Conservation (phyloP, 1,140 invertebrate genomes). For the Chlorops oryzae region DNA sequence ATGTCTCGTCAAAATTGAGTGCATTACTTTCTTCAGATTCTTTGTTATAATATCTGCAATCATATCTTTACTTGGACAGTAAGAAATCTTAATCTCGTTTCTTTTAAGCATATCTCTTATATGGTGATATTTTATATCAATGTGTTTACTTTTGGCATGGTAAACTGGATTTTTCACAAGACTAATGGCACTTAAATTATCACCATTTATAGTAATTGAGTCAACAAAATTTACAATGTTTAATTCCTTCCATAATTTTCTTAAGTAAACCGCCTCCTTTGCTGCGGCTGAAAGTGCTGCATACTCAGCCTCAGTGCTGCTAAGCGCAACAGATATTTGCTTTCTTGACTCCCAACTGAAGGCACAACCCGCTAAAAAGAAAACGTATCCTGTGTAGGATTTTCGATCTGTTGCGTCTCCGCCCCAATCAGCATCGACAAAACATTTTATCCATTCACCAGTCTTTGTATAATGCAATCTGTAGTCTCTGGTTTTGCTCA, state of each 20-base stretch:
- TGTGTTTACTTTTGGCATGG: conserved; percentile 33
- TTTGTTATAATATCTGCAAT: conserved; percentile 26
- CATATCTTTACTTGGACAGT: conserved; percentile 18
- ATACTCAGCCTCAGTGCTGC: too few relatives aligned
- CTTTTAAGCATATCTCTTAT: conserved; percentile 25
- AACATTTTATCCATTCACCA: conserved; percentile 3
- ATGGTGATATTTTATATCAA: conserved; percentile 29
- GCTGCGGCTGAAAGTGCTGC: conserved; percentile 27
- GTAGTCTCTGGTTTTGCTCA: conserved; percentile 1
- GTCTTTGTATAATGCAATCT: conserved; percentile 1
- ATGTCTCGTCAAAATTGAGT: too few relatives aligned
- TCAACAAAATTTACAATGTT: background rate
- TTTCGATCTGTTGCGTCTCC: conserved; percentile 29
- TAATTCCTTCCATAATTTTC: conserved; percentile 18
- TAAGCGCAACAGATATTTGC: conserved; percentile 39
- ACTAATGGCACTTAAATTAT: conserved; percentile 26
- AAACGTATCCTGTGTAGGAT: conserved; percentile 39
- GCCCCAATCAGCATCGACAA: conserved; percentile 31
- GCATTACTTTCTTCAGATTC: too few relatives aligned
- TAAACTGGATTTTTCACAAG: conserved; percentile 24
- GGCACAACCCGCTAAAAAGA: conserved; percentile 24
- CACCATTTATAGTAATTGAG: conserved; percentile 2
- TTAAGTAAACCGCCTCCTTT: conserved; percentile 28
- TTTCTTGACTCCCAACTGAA: conserved; percentile 36
- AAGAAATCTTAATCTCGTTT: conserved; percentile 16